These are phyloP conservation scores for Limnephilus lunatus DNA, from an alignment of 2,888 invertebrate genomes.

Conservation along the genomic window DNA sequence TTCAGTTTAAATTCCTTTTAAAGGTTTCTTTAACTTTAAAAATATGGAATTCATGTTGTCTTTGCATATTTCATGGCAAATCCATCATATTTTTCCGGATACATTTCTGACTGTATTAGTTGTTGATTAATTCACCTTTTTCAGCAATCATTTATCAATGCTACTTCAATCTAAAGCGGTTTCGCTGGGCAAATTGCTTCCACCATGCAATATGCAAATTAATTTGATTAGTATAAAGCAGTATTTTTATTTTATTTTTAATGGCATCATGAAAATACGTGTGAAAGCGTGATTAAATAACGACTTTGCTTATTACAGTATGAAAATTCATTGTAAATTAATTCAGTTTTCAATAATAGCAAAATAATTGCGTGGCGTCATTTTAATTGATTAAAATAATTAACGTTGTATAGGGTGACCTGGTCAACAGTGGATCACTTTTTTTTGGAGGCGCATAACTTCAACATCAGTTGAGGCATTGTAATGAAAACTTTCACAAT, in stretches of 20 bases:
- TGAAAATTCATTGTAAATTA: not conserved
- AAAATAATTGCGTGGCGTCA: no score
- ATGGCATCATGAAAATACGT: not conserved
- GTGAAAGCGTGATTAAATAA: not conserved
- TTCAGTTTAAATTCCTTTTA: not conserved
- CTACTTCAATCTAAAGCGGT: not conserved
- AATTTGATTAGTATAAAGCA: not conserved
- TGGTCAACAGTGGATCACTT: no score
- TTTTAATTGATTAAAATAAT: no score
- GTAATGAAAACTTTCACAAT: no score
- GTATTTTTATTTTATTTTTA: no score
- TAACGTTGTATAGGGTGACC: no score
- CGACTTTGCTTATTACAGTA: not conserved
- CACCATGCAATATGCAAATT: slow-evolving; percentile 2
- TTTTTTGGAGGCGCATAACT: no score
- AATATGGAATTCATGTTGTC: not conserved
- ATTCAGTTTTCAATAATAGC: not conserved
- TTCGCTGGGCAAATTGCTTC: not conserved
- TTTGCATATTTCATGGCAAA: not conserved
- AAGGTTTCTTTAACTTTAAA: not conserved
- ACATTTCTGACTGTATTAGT: not conserved
- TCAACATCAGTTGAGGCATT: no score
- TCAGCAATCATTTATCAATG: not conserved
- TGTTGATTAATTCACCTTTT: not conserved
- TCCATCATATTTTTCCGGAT: not conserved